Conservation (phyloP, 2,797 vertebrate genomes). For the Poecilia velifera region DNA sequence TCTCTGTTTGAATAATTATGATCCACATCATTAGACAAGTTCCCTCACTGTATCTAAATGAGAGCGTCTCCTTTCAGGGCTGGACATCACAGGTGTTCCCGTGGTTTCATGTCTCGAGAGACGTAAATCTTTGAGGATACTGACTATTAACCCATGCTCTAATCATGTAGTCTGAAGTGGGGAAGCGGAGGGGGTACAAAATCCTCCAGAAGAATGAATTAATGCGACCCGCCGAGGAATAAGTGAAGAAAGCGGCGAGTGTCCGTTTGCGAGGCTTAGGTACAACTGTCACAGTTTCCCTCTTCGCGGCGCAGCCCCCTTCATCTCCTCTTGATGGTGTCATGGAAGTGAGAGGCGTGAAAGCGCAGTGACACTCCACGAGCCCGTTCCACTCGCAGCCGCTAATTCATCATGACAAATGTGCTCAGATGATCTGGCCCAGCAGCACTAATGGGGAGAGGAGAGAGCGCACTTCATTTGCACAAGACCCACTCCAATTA, state of each 20-base stretch:
- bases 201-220: constrained; percentile 75
- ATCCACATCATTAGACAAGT: constrained; percentile 74
- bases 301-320: constrained; percentile 71
- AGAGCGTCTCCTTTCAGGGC: constrained; percentile 69
- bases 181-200: constrained; percentile 57
- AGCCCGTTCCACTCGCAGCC: constrained; percentile 77
- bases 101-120: constrained; percentile 74
- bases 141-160: constrained; percentile 78
- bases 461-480: constrained; percentile 78
- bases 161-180: constrained; percentile 74
- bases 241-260: constrained; percentile 70
- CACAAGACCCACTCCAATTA: constrained; percentile 82
- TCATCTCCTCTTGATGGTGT: constrained; percentile 81
- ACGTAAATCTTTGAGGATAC: constrained; percentile 76
- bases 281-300: constrained; percentile 79
- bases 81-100: constrained; percentile 80
- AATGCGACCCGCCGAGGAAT: constrained; percentile 73
- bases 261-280: constrained; percentile 81
- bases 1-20: constrained; percentile 72
- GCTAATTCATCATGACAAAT: constrained; percentile 85
- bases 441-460: constrained; percentile 79
- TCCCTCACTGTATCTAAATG: constrained; percentile 68
- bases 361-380: constrained; percentile 78
- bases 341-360: constrained; percentile 81
- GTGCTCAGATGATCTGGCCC: constrained; percentile 82